Conservation (phyloP, 2,888 invertebrate species). For the Drosophila heteroneura region DNA sequence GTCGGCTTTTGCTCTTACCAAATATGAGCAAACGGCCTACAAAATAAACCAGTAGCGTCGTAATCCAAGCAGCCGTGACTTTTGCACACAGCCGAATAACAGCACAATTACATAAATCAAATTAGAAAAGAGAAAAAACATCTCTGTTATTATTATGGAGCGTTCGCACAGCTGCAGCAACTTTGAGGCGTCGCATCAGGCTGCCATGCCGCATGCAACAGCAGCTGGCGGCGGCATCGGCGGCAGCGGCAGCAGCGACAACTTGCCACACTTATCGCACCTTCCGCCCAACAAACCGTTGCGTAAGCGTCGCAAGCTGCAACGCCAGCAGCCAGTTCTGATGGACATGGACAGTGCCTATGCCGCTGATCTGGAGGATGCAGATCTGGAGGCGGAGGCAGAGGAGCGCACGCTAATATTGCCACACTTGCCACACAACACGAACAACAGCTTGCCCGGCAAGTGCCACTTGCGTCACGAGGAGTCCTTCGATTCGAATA, state of each 20-base stretch:
- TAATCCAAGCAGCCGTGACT: constrained; percentile 59
- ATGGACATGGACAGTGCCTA: constrained; percentile 63
- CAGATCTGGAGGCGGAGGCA: constrained; percentile 51
- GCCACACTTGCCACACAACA: constrained; percentile 32
- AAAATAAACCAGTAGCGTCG: constrained; percentile 24
- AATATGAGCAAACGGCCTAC: constrained; percentile 66
- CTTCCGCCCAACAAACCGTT: constrained; percentile 66
- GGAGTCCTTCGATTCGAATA: constrained; percentile 64
- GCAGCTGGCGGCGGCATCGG: constrained; percentile 50
- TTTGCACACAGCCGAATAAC: background rate
- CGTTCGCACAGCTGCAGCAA: constrained; percentile 75
- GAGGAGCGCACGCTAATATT: constrained; percentile 36
- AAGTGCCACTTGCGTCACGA: constrained; percentile 53
- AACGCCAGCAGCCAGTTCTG: constrained; percentile 69
- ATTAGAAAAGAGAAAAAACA: background rate
- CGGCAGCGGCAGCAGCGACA: constrained; percentile 62
- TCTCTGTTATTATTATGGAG: constrained; percentile 53
- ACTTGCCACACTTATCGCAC: constrained; percentile 51
- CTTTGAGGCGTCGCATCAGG: constrained; percentile 39
- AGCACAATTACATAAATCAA: constrained; percentile 1
- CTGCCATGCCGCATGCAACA: constrained; percentile 34
- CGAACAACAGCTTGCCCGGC: constrained; percentile 14
- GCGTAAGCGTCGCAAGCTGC: constrained; percentile 72
- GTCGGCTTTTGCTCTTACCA: constrained; percentile 62
- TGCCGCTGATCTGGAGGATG: constrained; percentile 77